Evolutionary conservation across 2,888 invertebrate species (phyloP).

Genomic region (Tetragnatha montana): DNA sequence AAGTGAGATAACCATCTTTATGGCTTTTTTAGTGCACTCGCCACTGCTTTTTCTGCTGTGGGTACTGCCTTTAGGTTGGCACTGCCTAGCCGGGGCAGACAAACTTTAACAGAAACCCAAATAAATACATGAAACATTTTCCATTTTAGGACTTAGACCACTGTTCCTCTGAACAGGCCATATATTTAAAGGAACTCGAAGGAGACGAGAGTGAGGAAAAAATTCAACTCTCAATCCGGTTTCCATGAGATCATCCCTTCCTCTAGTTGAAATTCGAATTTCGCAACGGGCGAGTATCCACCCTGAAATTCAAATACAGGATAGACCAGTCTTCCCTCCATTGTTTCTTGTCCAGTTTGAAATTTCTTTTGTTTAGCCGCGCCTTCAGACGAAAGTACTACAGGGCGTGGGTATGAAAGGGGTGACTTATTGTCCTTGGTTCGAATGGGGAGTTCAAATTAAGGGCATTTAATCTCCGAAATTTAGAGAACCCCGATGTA

Average conservation of each 20-base stretch:
- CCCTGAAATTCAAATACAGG: slow-evolving; percentile 52
- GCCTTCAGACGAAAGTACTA: neutral
- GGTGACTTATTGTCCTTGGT: slow-evolving; percentile 2
- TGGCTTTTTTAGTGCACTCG: too few relatives aligned
- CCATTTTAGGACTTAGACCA: too few relatives aligned
- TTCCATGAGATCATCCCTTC: slow-evolving; percentile 18
- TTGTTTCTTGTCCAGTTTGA: slow-evolving; percentile 34
- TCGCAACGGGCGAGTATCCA: slow-evolving; percentile 28
- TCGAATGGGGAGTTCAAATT: neutral
- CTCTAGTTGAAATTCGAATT: slow-evolving; percentile 19
- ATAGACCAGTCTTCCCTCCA: slow-evolving; percentile 43
- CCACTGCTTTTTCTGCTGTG: too few relatives aligned
- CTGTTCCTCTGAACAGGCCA: too few relatives aligned
- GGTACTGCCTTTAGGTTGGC: too few relatives aligned
- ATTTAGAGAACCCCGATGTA: too few relatives aligned
- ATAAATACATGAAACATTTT: too few relatives aligned
- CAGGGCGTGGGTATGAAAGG: slow-evolving; percentile 23
- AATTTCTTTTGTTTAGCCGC: slow-evolving; percentile 32
- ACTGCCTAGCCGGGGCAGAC: too few relatives aligned
- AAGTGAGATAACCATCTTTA: too few relatives aligned
- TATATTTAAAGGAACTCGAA: neutral
- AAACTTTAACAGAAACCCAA: too few relatives aligned
- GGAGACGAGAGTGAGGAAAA: neutral
- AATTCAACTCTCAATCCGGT: slow-evolving; percentile 22
- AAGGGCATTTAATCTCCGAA: too few relatives aligned